Evolutionary conservation across 2,113 vertebrate genomes (phyloP).

Genomic region (Circaetus gallicus): DNA sequence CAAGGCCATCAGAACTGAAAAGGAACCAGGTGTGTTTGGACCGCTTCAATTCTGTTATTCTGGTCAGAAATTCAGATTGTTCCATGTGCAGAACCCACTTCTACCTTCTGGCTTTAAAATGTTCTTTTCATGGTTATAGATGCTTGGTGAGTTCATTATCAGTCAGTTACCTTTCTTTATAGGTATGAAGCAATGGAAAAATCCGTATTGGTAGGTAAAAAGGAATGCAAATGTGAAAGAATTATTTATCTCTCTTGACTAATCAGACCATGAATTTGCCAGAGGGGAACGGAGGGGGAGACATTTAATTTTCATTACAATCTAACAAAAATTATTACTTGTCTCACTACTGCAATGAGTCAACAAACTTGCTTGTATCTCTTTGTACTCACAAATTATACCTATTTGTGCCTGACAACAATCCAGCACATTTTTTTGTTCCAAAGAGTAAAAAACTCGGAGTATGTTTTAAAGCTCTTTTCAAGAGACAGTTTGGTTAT

Average conservation of each 20-base stretch:
- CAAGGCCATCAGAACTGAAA: neutral
- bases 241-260: neutral
- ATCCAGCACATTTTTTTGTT: neutral
- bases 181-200: neutral
- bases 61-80: neutral
- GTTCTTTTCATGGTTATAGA: neutral
- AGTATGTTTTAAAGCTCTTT: neutral
- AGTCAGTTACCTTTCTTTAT: neutral
- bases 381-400: neutral
- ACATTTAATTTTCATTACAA: neutral
- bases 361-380: neutral
- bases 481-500: neutral
- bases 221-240: neutral
- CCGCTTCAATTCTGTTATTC: neutral
- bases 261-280: neutral
- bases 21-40: neutral
- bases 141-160: neutral
- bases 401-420: neutral
- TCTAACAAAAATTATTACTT: neutral
- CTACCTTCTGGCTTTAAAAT: neutral
- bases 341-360: neutral
- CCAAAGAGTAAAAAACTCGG: neutral
- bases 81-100: neutral
- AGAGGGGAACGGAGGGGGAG: rapidly evolving
- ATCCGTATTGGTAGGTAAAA: neutral